Evolutionary conservation across 2,797 vertebrate genomes (phyloP).

Genomic region (Aldrovandia affinis): DNA sequence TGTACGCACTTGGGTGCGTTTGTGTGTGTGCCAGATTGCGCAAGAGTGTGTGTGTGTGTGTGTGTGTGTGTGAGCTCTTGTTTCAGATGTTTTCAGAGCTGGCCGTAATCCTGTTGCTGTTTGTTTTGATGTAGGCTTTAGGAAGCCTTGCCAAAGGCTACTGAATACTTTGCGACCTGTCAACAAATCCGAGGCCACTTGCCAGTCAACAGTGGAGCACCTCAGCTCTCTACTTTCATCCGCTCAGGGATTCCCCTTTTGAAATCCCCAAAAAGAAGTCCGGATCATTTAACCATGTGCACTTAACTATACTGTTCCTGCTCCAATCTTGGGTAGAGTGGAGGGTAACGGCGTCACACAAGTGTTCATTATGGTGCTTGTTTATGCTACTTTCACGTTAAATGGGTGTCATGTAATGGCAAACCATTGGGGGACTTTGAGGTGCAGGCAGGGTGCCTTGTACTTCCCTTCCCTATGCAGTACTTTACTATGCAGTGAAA

Average conservation of each 20-base stretch:
- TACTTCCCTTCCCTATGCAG: neutral
- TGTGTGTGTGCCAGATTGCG: neutral
- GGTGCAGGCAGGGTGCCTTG: neutral
- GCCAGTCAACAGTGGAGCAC: neutral
- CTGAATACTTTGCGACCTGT: neutral
- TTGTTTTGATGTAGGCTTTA: constrained; percentile 14
- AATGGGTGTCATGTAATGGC: neutral
- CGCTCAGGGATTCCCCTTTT: neutral
- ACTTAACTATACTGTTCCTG: neutral
- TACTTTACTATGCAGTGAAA: too few relatives aligned
- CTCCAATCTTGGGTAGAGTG: neutral
- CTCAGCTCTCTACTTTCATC: neutral
- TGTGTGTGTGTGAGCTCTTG: neutral
- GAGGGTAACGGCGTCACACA: neutral
- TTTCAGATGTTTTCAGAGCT: neutral
- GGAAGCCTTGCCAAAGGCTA: neutral
- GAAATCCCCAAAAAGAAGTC: neutral
- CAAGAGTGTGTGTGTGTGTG: neutral
- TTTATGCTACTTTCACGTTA: neutral
- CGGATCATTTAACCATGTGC: neutral
- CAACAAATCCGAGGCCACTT: neutral
- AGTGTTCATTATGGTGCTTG: neutral
- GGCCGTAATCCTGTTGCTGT: constrained; percentile 1
- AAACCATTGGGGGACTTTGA: neutral
- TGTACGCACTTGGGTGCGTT: neutral